These are phyloP conservation scores for Athene cunicularia DNA, from an alignment of 2,113 vertebrate genomes.

Conservation along the genomic window DNA sequence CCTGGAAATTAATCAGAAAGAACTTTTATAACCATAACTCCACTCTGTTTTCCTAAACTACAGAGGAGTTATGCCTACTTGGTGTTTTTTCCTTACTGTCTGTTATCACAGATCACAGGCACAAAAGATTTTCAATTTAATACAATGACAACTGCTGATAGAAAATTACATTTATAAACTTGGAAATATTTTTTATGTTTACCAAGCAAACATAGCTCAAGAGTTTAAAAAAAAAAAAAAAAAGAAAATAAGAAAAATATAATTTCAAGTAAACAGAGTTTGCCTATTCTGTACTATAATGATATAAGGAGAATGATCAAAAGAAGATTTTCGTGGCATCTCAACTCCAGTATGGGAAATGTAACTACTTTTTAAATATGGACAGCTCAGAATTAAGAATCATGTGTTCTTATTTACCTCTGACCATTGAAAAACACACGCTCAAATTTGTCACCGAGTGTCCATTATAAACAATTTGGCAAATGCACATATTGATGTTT, in stretches of 20 bases:
- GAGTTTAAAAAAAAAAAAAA: not conserved
- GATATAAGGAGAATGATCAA: not conserved
- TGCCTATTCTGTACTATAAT: not conserved
- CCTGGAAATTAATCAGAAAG: not conserved
- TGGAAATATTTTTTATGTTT: not conserved
- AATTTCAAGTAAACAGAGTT: not conserved
- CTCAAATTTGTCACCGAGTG: not conserved
- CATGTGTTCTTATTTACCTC: not conserved
- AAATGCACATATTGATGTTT: not conserved
- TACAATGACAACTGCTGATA: not conserved
- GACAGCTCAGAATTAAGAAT: not conserved
- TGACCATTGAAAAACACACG: not conserved
- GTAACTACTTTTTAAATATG: not conserved
- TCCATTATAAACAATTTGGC: not conserved
- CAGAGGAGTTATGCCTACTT: not conserved
- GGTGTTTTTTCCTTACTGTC: not conserved
- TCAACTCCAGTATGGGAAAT: not conserved
- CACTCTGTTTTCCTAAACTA: not conserved
- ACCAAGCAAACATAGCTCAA: not conserved
- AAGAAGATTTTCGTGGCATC: not conserved
- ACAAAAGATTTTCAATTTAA: rapidly evolving
- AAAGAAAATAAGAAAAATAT: not conserved
- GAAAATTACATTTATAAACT: not conserved
- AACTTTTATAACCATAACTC: not conserved
- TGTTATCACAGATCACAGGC: not conserved